Evolutionary conservation across 2,888 invertebrate genomes (phyloP).

Genomic region (Salticus scenicus): DNA sequence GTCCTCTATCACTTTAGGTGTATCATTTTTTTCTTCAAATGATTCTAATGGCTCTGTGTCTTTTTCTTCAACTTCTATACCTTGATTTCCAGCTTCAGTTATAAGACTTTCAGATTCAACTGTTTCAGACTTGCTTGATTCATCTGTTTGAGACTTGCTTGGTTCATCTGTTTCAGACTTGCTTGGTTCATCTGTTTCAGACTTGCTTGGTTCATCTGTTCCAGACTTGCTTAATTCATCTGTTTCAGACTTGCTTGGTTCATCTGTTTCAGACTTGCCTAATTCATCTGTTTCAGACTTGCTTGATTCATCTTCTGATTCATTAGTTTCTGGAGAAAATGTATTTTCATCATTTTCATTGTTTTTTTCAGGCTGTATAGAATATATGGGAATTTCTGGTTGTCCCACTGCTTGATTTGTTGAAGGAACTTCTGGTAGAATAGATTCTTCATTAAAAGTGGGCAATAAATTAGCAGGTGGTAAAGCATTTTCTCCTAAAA

Average conservation of each 20-base stretch:
- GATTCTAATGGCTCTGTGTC: neutral
- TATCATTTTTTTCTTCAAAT: neutral
- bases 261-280: no score
- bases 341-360: neutral
- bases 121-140: no score
- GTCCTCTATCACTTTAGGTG: no score
- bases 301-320: conserved; percentile 4
- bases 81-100: conserved; percentile 10
- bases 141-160: no score
- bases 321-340: neutral
- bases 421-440: neutral
- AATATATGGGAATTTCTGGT: neutral
- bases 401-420: neutral
- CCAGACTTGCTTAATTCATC: no score
- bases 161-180: no score
- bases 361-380: neutral
- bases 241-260: no score
- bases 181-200: no score
- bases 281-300: no score
- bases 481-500: neutral
- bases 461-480: neutral
- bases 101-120: conserved; percentile 28
- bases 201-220: no score
- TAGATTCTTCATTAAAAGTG: neutral
- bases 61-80: conserved; percentile 11